Base-by-base conservation (phyloP, 1,140 invertebrate genomes). In the Caenorhabditis tropicalis region DNA sequence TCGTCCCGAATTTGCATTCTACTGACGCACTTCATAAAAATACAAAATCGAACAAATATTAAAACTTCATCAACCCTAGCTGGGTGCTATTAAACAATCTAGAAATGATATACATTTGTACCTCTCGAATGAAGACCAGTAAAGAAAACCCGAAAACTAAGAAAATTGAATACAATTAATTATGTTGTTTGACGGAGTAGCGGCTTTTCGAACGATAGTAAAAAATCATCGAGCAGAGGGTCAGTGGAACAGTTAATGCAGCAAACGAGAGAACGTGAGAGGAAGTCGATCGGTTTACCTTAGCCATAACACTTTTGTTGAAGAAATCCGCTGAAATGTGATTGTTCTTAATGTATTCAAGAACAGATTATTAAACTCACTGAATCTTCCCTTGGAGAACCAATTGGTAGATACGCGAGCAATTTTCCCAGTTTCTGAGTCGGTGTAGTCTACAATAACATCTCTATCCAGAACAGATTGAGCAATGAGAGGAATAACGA, bases 1-100 rank as follows among this genome's bases (percentile, higher is more conserved):
- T 10, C 58, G 65, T 43, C 65, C 33, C 10, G 43, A 74, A 74
- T 74, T 74, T 74, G 65, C 65, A 74, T 74, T 74, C 65, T 10
- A 2, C 65, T 74, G 65, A 74, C 65, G 65, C 65, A 74, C 36
- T 74, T 74, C 29, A 10, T 21, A 43, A 43, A 46, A 46, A 46
- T 15, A 74, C 29, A 39, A 9, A 74, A 10, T 27, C 3, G 36
- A 33, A 31, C 21, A 43, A 74, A 74, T 33, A 74, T 7, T 74
- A 43, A 31, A 21, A 43, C 24, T 33, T 65, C 43, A 43, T 74
- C 43, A 21, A 43, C 65, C 43, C n/a, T 46, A 74, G 21, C 36
- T 36, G 65, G 65, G 65, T 74, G 36, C 33, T 74, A 74, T 21
- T 74, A 74, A 43, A 43, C 5, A 24, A 74, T 36, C 33, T 24